Base-by-base conservation (phyloP, 2,113 vertebrate species). In the Melanotaenia duboulayi region DNA sequence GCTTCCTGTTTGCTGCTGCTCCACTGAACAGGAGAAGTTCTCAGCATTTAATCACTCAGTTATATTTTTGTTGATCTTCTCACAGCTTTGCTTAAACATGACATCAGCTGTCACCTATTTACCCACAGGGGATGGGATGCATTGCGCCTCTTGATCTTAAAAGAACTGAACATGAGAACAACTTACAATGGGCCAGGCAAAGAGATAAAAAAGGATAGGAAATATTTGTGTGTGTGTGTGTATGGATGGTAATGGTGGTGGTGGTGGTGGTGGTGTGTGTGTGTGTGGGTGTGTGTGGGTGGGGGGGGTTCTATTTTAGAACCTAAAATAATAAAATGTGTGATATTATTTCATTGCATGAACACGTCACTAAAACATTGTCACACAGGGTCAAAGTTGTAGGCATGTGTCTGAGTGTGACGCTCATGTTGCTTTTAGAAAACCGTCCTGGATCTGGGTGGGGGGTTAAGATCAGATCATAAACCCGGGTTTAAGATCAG, bases 31-130 rank as follows among this genome's bases (percentile, higher is more conserved):
- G 3, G 59, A 58, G 46, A 65, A 71, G 61, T 51, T 71, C 79
- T 76, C 82, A 61, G 81, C 68, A 61, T 72, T 82, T 25, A 80
- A 87, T 75, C 77, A 56, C 54, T 44, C 63, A 37, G 25, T 71
- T 66, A 46, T 85, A 78, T 84, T 85, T 90, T 42, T 54, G 78
- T 76, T 76, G n/a, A 16, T 20, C 44, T 63, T 78, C 80, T 83
- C 75, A 80, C 56, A 59, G 54, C 39, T 62, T 51, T 24, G 52
- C 68, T 84, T 68, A 48, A 40, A 76, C 54, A 86, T 86, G 80
- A 89, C 83, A 87, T 87, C 89, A 91, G 28, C 59, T 16, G 1
- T 65, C 71, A 40, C 65, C 25, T 75, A 71, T 84, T 74, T 77
- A 59, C 69, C 40, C 62, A 32, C 4, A 9, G 46, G 61, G 73